A percentile compares a stretch with the other conserved stretches of the same genome.
These are phyloP conservation scores for Heteromyza rotundicornis DNA, from an alignment of 2,888 invertebrate genomes.

Conservation along the genomic window DNA sequence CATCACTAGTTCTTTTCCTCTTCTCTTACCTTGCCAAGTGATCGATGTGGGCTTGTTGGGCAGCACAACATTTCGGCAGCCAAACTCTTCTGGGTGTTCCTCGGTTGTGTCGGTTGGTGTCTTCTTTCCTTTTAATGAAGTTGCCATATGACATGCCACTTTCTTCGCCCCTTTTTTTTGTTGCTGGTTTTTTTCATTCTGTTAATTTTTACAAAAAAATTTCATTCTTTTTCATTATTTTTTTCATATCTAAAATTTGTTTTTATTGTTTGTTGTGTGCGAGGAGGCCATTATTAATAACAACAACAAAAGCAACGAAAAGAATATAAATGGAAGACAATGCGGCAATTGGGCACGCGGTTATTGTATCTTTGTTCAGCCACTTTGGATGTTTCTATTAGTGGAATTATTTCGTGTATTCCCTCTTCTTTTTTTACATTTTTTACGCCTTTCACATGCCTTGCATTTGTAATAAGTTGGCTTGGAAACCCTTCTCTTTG, in stretches of 20 bases:
- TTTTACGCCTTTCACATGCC: slow-evolving; percentile 9
- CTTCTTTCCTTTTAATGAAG: slow-evolving; percentile 6
- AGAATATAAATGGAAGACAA: not conserved
- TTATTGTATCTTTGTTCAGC: slow-evolving; percentile 2
- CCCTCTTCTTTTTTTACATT: not conserved
- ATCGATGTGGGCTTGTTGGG: not conserved
- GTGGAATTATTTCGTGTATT: not conserved
- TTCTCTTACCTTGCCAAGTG: too few species aligned
- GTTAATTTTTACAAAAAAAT: not conserved
- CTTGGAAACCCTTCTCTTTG: slow-evolving; percentile 1
- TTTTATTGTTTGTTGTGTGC: slow-evolving; percentile 4
- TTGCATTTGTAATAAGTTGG: slow-evolving; percentile 1
- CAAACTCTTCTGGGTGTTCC: slow-evolving; percentile 9
- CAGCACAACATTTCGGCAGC: not conserved
- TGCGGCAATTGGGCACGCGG: slow-evolving; percentile 10
- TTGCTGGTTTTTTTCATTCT: not conserved
- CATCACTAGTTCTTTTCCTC: too few species aligned
- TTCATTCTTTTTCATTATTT: not conserved
- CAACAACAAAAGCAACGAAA: not conserved
- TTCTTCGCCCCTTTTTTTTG: not conserved
- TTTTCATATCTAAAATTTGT: not conserved
- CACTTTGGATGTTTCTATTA: not conserved
- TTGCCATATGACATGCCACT: slow-evolving; percentile 17
- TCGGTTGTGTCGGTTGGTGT: not conserved
- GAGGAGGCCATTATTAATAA: not conserved